Evolutionary conservation across 2,113 vertebrate species (phyloP), one percentile per base, ranked within the genome.

Genomic region (Rhabdomys dilectus): DNA sequence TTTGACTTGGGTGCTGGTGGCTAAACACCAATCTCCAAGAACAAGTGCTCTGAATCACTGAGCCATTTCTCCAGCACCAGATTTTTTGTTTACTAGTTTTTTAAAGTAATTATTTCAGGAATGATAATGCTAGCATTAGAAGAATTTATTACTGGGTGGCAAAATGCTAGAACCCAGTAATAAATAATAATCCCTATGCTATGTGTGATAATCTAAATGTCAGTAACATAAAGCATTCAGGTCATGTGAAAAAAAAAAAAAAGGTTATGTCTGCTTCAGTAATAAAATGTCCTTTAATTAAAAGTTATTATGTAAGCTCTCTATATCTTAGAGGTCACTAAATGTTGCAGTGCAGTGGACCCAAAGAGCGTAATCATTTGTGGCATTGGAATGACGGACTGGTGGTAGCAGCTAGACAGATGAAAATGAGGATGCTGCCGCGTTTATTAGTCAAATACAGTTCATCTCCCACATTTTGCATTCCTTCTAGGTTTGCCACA

Each of bases 391-490:
- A 68, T 77, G 85, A n/a, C 36, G 26, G 24, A 16, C 66, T 82
- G 64, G 45, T 22, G 68, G 53, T 76, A 91, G 68, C 60, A 93
- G 48, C 70, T 82, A 86, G 29, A 77, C 78, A 88, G 84, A 82
- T 91, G 77, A 82, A 93, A 42, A 62, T 92, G n/a, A 91, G 58
- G 31, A 91, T 96, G 64, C 66, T 75, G 36, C n/a, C 70, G 24
- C 51, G 76, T 92, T 94, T 91, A 42, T 89, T 91, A 94, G 19
- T 95, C 70, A 96, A 0, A 60, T 88, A 58, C 48, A 93, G 39
- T 93, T 70, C 9, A 19, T 96, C 21, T 96, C 51, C 45, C 95
- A 68, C 66, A 89, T 92, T 96, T 92, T 95, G 70, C 72, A 58
- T 76, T 85, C 34, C 45, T 86, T 7, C 78, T 93, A 94, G 51